Evolutionary conservation across 2,113 vertebrate genomes (phyloP), one percentile per base, ranked within the genome.

Genomic region (Plotosus lineatus): DNA sequence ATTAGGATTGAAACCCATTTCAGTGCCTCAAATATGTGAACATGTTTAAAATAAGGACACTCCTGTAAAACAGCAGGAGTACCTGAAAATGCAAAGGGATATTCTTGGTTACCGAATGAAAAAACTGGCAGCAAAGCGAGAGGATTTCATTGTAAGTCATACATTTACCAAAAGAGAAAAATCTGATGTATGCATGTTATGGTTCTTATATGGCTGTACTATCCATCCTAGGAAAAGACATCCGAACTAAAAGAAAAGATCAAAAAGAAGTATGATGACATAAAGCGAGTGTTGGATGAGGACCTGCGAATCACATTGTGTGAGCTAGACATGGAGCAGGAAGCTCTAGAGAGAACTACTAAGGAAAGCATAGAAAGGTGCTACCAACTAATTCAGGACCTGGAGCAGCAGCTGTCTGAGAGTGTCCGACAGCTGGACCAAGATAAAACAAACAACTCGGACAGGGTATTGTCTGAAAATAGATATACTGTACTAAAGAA

Each of bases 281-380:
- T 94, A 83, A 90, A 91, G 78, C 81, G 79, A 3, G 80, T 92
- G 14, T 81, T 94, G 82, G 91, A 93, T 15, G 87, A 93, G 78
- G 93, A 94, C 77, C 60, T 94, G 80, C 87, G 81, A 82, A 83
- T 88, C 42, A 92, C 93, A 1, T 76, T 94, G 56, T 87, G 89
- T 42, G 91, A 93, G 77, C 83, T 94, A 84, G 92, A 94, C 73
- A 88, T 91, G 85, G 93, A 94, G 86, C 88, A 92, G 36, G 78
- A 87, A 12, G 93, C 93, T 19, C 89, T 90, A 3, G 83, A 90
- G 58, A 89, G 77, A 12, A 83, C 84, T 42, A 81, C 93, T 71
- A 90, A 93, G 23, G 88, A 88, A 21, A 86, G 90, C 46, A 90
- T 93, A 85, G 91, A 93, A 74, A 90, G n/a, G 23, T 93, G 91